Evolutionary conservation across 2,113 vertebrate species (phyloP), one percentile per base, ranked within the genome.

Genomic region (Leptobrachium leishanense): DNA sequence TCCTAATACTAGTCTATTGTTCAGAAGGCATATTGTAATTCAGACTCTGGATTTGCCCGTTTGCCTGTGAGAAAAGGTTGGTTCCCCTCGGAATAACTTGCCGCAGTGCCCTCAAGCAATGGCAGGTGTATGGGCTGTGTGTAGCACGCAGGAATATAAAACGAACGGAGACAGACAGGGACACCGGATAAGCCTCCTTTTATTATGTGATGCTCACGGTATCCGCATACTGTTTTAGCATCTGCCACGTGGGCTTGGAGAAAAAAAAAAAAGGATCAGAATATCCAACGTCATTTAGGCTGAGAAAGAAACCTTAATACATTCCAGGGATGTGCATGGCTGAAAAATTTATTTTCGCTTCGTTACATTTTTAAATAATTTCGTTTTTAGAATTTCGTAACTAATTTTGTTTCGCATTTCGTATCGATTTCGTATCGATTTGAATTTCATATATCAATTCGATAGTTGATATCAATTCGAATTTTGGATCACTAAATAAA

Each of bases 11-110:
- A 84, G 11, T 68, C 59, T 86, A 79, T 13, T 82, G 40, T 79
- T 86, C 70, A 74, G 11, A 74, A 85, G 53, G 67, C 39, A 75
- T 84, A 62, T 41, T 85, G 84, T 69, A 83, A 82, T 82, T 89
- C 82, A 78, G 10, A 83, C 0, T 0, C 44, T 81, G 76, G 84
- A 86, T 77, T 75, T 85, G 78, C 84, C 83, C 87, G 72, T 74
- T 10, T 40, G 77, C 76, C 82, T 87, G 66, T 84, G 86, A 88
- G 81, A 83, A 84, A 86, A 87, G 86, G 76, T 82, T 82, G 85
- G 79, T 83, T 85, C 84, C 84, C 84, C 83, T 84, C 83, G 84
- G 83, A 88, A 75, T 76, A 68, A 65, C 81, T 79, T 72, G 76
- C 76, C 54, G 82, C 75, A 85, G 71, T 85, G 82, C 81, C 85